Evolutionary conservation across 2,888 invertebrate species (phyloP).

Genomic region (Callimorpha dominula): DNA sequence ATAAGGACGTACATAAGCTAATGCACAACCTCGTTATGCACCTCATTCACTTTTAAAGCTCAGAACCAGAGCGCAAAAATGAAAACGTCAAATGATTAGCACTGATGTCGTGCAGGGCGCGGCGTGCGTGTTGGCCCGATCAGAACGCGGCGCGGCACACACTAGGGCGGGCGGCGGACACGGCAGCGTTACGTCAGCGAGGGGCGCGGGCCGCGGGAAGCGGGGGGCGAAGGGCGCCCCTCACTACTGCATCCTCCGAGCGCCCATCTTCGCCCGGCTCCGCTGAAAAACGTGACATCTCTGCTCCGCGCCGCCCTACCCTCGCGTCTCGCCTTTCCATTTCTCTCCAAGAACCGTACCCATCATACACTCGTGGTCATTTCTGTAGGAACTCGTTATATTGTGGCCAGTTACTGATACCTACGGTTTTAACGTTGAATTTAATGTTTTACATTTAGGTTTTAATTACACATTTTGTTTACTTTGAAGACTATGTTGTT

Average conservation of each 20-base stretch:
- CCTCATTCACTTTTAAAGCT: constrained; percentile 78
- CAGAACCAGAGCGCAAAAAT: constrained; percentile 73
- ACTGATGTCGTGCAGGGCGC: constrained; percentile 77
- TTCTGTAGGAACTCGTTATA: constrained; percentile 67
- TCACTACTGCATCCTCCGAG: constrained; percentile 83
- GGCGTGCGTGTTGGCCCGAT: constrained; percentile 75
- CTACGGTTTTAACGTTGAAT: constrained; percentile 26
- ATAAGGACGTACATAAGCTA: constrained; percentile 57
- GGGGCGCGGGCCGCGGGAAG: constrained; percentile 60
- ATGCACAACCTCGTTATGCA: constrained; percentile 72
- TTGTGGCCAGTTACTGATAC: constrained; percentile 56
- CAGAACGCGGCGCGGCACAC: constrained; percentile 83
- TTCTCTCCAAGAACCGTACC: constrained; percentile 55
- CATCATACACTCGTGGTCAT: constrained; percentile 68
- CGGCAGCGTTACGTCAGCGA: constrained; percentile 85
- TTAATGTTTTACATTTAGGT: constrained; percentile 26
- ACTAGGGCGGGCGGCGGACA: constrained; percentile 83
- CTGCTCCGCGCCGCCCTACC: constrained; percentile 60
- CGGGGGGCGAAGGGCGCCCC: constrained; percentile 63
- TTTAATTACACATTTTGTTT: constrained; percentile 1
- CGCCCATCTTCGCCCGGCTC: constrained; percentile 77
- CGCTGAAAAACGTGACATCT: constrained; percentile 81
- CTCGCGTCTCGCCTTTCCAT: constrained; percentile 46
- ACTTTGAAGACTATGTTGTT: background rate
- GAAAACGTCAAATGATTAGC: constrained; percentile 83